Conservation (phyloP, 1,140 invertebrate genomes). For the Harpegnathos saltator region DNA sequence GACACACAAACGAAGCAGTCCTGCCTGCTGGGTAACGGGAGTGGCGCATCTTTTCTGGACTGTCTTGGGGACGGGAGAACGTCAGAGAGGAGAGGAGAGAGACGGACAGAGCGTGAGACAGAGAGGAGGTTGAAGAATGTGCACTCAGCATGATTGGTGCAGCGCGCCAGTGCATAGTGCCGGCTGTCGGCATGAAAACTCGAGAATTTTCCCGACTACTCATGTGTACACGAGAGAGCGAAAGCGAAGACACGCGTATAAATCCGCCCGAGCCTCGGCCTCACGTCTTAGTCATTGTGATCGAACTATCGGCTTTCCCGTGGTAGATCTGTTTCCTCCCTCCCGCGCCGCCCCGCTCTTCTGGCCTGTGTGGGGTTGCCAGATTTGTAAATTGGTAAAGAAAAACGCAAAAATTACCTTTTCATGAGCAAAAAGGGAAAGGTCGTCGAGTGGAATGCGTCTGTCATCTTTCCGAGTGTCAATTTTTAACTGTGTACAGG, state of each 20-base stretch:
- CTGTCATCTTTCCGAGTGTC: too few relatives aligned
- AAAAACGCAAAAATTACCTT: too few relatives aligned
- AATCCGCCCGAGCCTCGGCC: not conserved
- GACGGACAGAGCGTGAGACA: constrained; percentile 47
- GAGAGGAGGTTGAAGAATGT: constrained; percentile 80
- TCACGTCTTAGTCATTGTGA: constrained; percentile 50
- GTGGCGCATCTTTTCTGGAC: constrained; percentile 61
- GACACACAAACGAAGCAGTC: constrained; percentile 67
- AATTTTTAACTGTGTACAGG: too few relatives aligned
- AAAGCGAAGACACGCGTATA: constrained; percentile 7
- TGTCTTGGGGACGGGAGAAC: constrained; percentile 63
- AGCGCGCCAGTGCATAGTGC: constrained; percentile 54
- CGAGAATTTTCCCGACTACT: constrained; percentile 67
- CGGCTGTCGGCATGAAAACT: constrained; percentile 72
- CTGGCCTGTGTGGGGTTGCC: too few relatives aligned
- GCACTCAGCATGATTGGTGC: constrained; percentile 84
- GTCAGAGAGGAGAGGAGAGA: constrained; percentile 60
- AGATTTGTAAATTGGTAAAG: too few relatives aligned
- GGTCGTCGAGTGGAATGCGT: too few relatives aligned
- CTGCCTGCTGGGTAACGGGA: not conserved
- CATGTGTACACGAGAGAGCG: constrained; percentile 39
- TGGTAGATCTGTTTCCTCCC: constrained; percentile 24
- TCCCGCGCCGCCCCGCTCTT: not conserved
- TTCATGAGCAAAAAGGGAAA: too few relatives aligned
- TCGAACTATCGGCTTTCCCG: constrained; percentile 68